Conservation (phyloP, 2,888 invertebrate genomes). For the Nudaria mundana region DNA sequence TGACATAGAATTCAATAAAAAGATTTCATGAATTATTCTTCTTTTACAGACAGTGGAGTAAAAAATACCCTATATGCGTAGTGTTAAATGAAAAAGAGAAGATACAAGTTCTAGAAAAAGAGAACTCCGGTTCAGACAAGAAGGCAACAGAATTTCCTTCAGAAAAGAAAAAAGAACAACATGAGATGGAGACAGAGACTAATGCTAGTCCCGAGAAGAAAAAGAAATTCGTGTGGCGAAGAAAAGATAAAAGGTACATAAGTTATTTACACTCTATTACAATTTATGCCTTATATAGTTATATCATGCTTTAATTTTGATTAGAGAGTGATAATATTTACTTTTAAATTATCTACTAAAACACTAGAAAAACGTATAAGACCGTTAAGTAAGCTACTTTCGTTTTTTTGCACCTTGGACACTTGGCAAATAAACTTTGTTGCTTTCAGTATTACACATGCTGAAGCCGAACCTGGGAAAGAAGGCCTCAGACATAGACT, state of each 20-base stretch:
- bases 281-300: too few relatives aligned
- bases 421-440: too few relatives aligned
- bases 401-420: too few relatives aligned
- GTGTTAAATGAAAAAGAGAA: constrained; percentile 77
- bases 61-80: constrained; percentile 95
- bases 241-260: constrained; percentile 63
- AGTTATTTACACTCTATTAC: too few relatives aligned
- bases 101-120: constrained; percentile 71
- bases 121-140: constrained; percentile 48
- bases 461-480: constrained; percentile 60
- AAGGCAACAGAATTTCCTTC: constrained; percentile 47
- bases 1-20: too few relatives aligned
- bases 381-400: too few relatives aligned
- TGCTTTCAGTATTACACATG: constrained; percentile 48
- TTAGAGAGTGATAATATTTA: too few relatives aligned
- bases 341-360: too few relatives aligned
- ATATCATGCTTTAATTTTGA: too few relatives aligned
- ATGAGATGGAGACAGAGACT: constrained; percentile 71
- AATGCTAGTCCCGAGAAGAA: constrained; percentile 72
- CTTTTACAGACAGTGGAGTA: constrained; percentile 88
- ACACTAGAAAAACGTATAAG: too few relatives aligned
- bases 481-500: constrained; percentile 71
- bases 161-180: constrained; percentile 58
- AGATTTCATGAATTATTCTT: too few relatives aligned
- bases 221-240: constrained; percentile 71